Evolutionary conservation across 2,888 invertebrate genomes (phyloP).

Genomic region (Cryptophagus acutangulus): DNA sequence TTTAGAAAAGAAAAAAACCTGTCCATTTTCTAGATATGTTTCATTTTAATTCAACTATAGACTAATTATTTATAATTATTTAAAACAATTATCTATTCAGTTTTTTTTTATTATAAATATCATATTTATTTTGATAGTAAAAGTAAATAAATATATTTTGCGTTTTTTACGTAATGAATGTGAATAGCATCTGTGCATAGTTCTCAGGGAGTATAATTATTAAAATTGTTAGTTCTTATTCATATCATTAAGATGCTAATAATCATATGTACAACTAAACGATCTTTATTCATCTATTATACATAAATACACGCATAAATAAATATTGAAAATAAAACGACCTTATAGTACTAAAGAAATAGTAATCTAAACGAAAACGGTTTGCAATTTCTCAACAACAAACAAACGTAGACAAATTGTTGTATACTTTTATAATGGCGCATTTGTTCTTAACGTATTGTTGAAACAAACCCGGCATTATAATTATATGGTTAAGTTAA

Average conservation of each 20-base stretch:
- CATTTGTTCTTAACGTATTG: no score
- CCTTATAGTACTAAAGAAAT: not conserved
- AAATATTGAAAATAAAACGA: not conserved
- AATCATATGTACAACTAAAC: conserved; percentile 12
- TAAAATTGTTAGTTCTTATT: conserved; percentile 1
- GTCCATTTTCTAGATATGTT: no score
- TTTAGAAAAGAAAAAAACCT: not conserved
- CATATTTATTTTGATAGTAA: no score
- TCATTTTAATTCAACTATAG: no score
- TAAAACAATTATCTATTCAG: no score
- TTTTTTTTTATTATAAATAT: no score
- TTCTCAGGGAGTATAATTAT: conserved; percentile 8
- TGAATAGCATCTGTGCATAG: conserved; percentile 7
- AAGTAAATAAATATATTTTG: conserved; percentile 1
- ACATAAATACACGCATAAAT: conserved; percentile 1
- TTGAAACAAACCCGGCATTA: conserved; percentile 4
- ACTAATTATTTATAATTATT: no score
- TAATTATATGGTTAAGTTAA: conserved; percentile 25
- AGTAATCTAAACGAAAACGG: no score
- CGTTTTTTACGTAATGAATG: conserved; percentile 3
- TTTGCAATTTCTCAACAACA: no score
- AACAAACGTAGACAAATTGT: no score
- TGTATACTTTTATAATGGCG: no score
- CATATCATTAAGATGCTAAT: conserved; percentile 1
- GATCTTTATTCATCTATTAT: conserved; percentile 2